These are phyloP conservation scores for Vidua chalybeata DNA, from an alignment of 2,113 vertebrate species.

Conservation along the genomic window DNA sequence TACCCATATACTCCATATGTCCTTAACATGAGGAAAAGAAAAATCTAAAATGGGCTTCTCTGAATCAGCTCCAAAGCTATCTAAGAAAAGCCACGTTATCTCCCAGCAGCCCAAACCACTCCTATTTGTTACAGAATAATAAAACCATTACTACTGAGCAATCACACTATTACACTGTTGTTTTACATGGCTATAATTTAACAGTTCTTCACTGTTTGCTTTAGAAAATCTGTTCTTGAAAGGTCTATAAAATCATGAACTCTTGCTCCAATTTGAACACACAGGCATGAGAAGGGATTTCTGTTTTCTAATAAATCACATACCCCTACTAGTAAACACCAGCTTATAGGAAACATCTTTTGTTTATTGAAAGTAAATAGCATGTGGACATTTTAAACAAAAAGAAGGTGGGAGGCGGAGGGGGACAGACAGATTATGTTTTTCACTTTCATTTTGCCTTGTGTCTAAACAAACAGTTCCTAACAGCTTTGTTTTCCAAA, in stretches of 20 bases:
- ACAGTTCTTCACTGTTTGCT: slow-evolving; percentile 37
- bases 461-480: slow-evolving; percentile 55
- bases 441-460: slow-evolving; percentile 47
- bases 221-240: slow-evolving; percentile 41
- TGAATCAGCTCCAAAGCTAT: not conserved
- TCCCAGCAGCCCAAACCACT: not conserved
- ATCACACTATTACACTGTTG: not conserved
- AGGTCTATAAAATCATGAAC: slow-evolving; percentile 52
- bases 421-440: slow-evolving; percentile 56
- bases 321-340: slow-evolving; percentile 7
- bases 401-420: slow-evolving; percentile 50
- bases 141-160: slow-evolving; percentile 7
- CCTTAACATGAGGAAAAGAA: not conserved
- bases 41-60: not conserved
- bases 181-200: slow-evolving; percentile 21
- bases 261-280: slow-evolving; percentile 4
- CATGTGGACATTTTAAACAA: slow-evolving; percentile 53
- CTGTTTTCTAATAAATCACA: not conserved
- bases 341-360: slow-evolving; percentile 46
- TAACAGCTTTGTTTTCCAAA: slow-evolving; percentile 67
- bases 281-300: not conserved
- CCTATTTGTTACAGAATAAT: not conserved
- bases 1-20: not conserved
- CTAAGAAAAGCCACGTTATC: not conserved
- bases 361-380: slow-evolving; percentile 47